Conservation (phyloP, 1,140 invertebrate species). For the Elysia chlorotica region DNA sequence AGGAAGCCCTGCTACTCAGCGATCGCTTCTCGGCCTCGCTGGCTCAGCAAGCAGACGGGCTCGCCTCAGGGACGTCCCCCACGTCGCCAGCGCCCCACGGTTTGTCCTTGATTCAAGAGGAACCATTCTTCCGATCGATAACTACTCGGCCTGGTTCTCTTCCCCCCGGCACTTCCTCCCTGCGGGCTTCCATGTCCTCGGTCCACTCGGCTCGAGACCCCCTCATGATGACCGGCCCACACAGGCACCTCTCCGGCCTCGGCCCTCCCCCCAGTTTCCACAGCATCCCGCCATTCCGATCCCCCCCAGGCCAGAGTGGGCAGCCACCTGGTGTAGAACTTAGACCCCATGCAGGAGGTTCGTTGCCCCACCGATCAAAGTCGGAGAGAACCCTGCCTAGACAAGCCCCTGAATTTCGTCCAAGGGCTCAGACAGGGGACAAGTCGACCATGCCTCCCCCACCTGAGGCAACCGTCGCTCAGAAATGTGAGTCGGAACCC, state of each 20-base stretch:
- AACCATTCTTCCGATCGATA: conserved; percentile 1
- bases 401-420: not conserved
- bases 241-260: not conserved
- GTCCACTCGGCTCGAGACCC: not conserved
- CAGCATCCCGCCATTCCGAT: not conserved
- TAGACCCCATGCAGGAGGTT: too few relatives aligned
- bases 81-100: conserved; percentile 16
- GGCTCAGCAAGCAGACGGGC: conserved; percentile 13
- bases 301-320: conserved; percentile 2
- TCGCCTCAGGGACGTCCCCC: conserved; percentile 16
- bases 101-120: conserved; percentile 30
- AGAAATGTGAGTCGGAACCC: not conserved
- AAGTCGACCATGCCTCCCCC: not conserved
- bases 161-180: not conserved
- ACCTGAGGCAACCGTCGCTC: not conserved
- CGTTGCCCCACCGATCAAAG: conserved; percentile 11
- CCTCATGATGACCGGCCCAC: too few relatives aligned
- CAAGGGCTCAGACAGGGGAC: not conserved
- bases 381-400: conserved; percentile 22
- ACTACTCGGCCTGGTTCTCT: not conserved
- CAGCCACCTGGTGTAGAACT: too few relatives aligned
- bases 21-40: conserved; percentile 19
- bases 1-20: conserved; percentile 32
- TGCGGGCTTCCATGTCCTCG: not conserved
- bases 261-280: not conserved